A percentile compares a stretch with the other conserved stretches of the same genome.
Evolutionary conservation across 2,888 invertebrate species (phyloP).

Genomic region (Yponomeuta malinellus): DNA sequence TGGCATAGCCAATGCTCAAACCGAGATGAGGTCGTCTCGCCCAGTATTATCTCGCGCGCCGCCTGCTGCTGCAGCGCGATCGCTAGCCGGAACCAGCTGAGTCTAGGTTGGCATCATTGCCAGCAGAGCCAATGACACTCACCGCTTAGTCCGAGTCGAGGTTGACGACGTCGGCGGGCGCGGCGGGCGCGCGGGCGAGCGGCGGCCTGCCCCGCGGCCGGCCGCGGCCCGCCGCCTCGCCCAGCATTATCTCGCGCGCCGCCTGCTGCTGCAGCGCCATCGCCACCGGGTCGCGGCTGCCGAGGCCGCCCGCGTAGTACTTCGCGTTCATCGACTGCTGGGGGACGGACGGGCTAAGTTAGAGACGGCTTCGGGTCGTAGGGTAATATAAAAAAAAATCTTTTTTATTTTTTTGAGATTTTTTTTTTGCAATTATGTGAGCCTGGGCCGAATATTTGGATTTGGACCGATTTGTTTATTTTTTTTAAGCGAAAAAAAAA

Average conservation of each 20-base stretch:
- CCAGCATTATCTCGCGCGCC: slow-evolving; percentile 62
- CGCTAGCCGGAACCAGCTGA: slow-evolving; percentile 21
- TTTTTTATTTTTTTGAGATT: too few relatives aligned
- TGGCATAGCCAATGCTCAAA: too few relatives aligned
- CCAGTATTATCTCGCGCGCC: slow-evolving; percentile 61
- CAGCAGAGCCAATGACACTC: background rate
- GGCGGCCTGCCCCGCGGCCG: slow-evolving; percentile 27
- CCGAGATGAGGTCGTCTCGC: slow-evolving; percentile 26
- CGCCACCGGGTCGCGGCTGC: slow-evolving; percentile 70
- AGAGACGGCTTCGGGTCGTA: background rate
- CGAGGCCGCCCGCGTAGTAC: slow-evolving; percentile 70
- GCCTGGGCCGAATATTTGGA: too few relatives aligned
- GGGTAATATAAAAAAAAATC: too few relatives aligned
- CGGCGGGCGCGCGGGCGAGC: slow-evolving; percentile 23
- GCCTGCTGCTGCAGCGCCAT: slow-evolving; percentile 69
- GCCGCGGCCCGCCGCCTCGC: slow-evolving; percentile 27
- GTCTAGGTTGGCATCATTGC: too few relatives aligned
- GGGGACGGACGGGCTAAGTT: slow-evolving; percentile 7
- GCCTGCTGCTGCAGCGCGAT: slow-evolving; percentile 58
- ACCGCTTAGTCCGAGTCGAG: slow-evolving; percentile 22
- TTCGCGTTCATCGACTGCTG: slow-evolving; percentile 58
- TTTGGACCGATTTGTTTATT: too few relatives aligned
- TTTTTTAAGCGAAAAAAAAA: too few relatives aligned
- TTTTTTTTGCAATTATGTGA: too few relatives aligned
- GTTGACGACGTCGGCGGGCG: slow-evolving; percentile 23